phyloP scores from a whole-genome alignment of 1,140 invertebrate species.

The Anoplolepis gracilipes region DNA sequence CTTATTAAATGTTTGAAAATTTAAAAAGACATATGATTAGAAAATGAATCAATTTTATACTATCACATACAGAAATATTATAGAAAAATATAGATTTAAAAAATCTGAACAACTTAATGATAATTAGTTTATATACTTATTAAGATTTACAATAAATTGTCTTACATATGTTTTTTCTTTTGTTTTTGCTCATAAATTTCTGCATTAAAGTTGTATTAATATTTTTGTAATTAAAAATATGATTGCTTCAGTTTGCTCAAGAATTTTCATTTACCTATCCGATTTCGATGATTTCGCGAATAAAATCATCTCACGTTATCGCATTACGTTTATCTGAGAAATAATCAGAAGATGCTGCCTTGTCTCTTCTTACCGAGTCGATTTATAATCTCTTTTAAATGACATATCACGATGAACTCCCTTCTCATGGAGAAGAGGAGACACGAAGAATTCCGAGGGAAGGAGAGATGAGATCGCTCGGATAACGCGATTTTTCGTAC shows the following conservation, averaged over 20 bases:
- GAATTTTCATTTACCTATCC: slow-evolving; percentile 15
- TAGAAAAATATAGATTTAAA: background rate
- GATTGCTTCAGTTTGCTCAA: background rate
- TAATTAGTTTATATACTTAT: background rate
- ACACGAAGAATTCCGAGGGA: slow-evolving; percentile 28
- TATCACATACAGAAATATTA: background rate
- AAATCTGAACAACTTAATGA: background rate
- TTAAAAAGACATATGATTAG: background rate
- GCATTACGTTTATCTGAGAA: slow-evolving; percentile 12
- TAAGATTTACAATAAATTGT: background rate
- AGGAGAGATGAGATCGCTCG: slow-evolving; percentile 19
- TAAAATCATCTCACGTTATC: slow-evolving; percentile 9
- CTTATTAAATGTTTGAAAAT: background rate
- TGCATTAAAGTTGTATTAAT: background rate
- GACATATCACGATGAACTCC: slow-evolving; percentile 25
- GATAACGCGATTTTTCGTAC: slow-evolving; percentile 40
- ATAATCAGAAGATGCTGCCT: slow-evolving; percentile 21
- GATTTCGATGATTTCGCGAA: slow-evolving; percentile 3
- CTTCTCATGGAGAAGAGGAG: background rate
- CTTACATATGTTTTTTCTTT: background rate
- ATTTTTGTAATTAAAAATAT: background rate
- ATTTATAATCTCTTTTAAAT: slow-evolving; percentile 50
- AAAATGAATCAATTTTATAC: slow-evolving; percentile 2
- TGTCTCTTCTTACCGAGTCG: slow-evolving; percentile 51
- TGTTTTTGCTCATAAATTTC: background rate